Percentiles rank a stretch among this genome's conserved stretches.
phyloP scores from a whole-genome alignment of 37 sponge, comb jelly and placozoan genomes.

The Diacarnus erythraeanus region DNA sequence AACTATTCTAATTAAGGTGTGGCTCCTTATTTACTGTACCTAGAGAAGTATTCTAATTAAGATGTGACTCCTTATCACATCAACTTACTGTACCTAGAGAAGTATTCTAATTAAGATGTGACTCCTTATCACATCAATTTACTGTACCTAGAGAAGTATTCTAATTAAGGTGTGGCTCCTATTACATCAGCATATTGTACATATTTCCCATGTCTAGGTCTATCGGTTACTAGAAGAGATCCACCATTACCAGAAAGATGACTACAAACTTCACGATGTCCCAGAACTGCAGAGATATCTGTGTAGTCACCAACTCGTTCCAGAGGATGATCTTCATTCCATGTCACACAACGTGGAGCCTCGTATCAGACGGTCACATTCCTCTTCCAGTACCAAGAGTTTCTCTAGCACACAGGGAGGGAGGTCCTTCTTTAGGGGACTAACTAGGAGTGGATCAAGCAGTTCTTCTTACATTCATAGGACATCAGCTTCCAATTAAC shows the following conservation, averaged over 20 bases:
- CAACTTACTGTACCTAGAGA: too few relatives aligned
- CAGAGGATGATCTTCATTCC: constrained; percentile 52
- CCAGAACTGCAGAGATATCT: constrained; percentile 42
- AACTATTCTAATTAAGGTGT: too few relatives aligned
- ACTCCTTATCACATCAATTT: too few relatives aligned
- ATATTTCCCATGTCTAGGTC: constrained; percentile 30
- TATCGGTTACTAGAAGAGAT: constrained; percentile 54
- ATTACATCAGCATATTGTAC: not conserved
- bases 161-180: too few relatives aligned
- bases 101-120: too few relatives aligned
- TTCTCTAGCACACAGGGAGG: not conserved
- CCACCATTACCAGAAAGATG: constrained; percentile 43
- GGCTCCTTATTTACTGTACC: too few relatives aligned
- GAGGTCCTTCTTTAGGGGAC: not conserved
- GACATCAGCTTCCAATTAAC: not conserved
- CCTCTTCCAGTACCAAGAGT: constrained; percentile 9
- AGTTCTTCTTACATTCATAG: not conserved
- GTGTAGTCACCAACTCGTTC: constrained; percentile 3
- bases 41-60: too few relatives aligned
- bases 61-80: too few relatives aligned
- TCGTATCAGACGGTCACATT: constrained; percentile 3
- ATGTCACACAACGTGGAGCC: constrained; percentile 43
- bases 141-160: too few relatives aligned
- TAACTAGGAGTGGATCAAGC: not conserved
- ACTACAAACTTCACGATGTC: constrained; percentile 50